These are phyloP conservation scores for Perdita meconis DNA, from an alignment of 2,888 invertebrate species.

Conservation along the genomic window DNA sequence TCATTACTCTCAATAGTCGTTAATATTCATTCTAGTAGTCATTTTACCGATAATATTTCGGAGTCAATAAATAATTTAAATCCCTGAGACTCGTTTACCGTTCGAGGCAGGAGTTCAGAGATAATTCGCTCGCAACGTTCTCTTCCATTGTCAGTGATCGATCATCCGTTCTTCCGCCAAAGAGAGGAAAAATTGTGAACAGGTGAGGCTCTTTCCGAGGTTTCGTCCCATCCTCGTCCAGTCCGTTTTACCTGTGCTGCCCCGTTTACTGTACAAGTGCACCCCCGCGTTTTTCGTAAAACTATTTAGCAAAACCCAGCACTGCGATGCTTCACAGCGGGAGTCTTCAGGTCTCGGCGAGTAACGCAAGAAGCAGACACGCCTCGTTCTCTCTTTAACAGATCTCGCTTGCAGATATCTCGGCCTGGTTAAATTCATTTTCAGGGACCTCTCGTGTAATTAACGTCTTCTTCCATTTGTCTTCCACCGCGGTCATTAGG, in stretches of 20 bases:
- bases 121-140: constrained; percentile 52
- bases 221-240: constrained; percentile 26
- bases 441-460: constrained; percentile 62
- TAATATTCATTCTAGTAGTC: no score
- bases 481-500: constrained; percentile 51
- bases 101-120: constrained; percentile 51
- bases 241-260: constrained; percentile 46
- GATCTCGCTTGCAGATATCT: constrained; percentile 65
- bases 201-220: constrained; percentile 60
- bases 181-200: constrained; percentile 53
- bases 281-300: constrained; percentile 53
- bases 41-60: no score
- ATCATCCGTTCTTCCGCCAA: constrained; percentile 59
- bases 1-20: no score
- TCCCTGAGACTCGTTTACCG: neutral
- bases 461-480: constrained; percentile 69
- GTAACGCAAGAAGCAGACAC: constrained; percentile 70
- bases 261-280: constrained; percentile 50
- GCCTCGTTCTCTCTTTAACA: constrained; percentile 63
- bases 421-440: constrained; percentile 63
- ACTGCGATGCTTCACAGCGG: constrained; percentile 55
- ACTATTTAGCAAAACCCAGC: constrained; percentile 51
- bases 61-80: neutral
- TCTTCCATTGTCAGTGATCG: constrained; percentile 68
- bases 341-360: constrained; percentile 32